Evolutionary conservation across 2,113 vertebrate species (phyloP), one percentile per base, ranked within the genome.

Genomic region (Elgaria multicarinata): DNA sequence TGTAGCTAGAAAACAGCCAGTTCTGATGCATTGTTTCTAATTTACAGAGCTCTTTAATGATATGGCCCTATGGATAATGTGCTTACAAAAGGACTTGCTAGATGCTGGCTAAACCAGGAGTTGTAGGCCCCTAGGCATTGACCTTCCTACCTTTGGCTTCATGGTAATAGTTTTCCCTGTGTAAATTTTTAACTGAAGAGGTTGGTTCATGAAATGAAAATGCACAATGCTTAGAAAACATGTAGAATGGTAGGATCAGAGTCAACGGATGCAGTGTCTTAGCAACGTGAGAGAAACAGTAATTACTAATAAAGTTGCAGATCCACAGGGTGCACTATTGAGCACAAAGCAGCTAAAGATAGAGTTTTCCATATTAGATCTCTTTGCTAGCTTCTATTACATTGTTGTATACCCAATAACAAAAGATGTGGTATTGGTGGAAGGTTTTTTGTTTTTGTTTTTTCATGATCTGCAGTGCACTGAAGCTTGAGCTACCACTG

Each of bases 401-500:
- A 1, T 0, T 86, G 87, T 53, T 72, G 71, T 91, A 77, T 89
- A n/a, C 64, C 20, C 89, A 94, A 58, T 91, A 90, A 80, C 83
- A 86, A 91, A 95, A 92, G 86, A 55, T 87, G 0, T 64, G 94
- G 87, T 1, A 82, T 83, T n/a, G 10, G 84, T 20, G 16, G 91
- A 89, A 0, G 92, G 90, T 81, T 88, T 80, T 89, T 92, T 0
- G 83, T 93, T 91, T 87, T n/a, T n/a, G n/a, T n/a, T 80, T 89
- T 92, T 0, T 85, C 93, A 91, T 95, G 74, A 90, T 85, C 86
- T 91, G 80, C 13, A 90, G 77, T 94, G 86, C 93, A 79, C 90
- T 93, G 88, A 94, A 92, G 81, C 93, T 95, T 67, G 83, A 96
- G 94, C 95, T n/a, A 88, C 90, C 95, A 91, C 94, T 58, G 81